Conservation (phyloP, 92 coral and sea anemone species). For the Virgularia gustaviana region DNA sequence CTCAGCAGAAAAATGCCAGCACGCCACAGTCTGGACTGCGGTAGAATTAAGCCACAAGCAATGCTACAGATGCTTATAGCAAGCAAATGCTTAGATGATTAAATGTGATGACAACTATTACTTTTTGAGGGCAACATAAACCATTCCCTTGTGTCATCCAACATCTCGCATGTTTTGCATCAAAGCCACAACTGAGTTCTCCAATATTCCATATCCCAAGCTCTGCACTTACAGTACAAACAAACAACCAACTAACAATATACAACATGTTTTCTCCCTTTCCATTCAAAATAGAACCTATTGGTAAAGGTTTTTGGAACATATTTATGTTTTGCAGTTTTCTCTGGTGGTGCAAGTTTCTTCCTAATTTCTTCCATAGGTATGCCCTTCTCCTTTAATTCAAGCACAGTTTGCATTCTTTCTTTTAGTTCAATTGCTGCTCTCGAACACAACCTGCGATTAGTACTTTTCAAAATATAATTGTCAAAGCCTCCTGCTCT, state of each 20-base stretch:
- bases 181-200: background rate
- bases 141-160: too few species aligned
- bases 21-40: too few species aligned
- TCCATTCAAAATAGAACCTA: constrained; percentile 91
- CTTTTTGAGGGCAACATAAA: too few species aligned
- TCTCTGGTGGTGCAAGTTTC: constrained; percentile 71
- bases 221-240: too few species aligned
- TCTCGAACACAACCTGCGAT: constrained; percentile 65
- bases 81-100: too few species aligned
- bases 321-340: constrained; percentile 69
- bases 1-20: too few species aligned
- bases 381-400: constrained; percentile 70
- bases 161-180: too few species aligned
- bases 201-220: background rate
- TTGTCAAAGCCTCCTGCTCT: constrained; percentile 98
- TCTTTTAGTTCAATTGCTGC: constrained; percentile 82
- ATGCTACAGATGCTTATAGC: too few species aligned
- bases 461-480: constrained; percentile 79
- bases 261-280: constrained; percentile 87
- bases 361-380: constrained; percentile 68
- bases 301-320: constrained; percentile 66
- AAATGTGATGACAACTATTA: too few species aligned
- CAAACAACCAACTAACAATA: constrained; percentile 73
- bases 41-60: too few species aligned
- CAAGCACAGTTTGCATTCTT: constrained; percentile 63